phyloP scores from a whole-genome alignment of 2,888 invertebrate genomes.

The Caenorhabditis sp. region DNA sequence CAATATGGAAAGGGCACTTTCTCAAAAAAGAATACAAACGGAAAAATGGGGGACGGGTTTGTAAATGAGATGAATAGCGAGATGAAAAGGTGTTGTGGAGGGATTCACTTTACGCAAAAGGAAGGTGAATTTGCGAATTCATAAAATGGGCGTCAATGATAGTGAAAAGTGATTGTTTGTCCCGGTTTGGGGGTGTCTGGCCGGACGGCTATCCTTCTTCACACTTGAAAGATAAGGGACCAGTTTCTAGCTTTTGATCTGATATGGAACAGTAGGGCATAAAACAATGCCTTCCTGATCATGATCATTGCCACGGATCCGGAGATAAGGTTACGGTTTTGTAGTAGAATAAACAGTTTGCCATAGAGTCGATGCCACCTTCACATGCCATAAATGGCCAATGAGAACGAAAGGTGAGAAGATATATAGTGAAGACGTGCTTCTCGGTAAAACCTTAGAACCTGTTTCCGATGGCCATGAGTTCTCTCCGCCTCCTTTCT shows the following conservation, averaged over 20 bases:
- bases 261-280: constrained; percentile 33
- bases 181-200: constrained; percentile 56
- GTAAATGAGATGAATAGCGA: constrained; percentile 19
- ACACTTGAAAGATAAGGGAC: constrained; percentile 45
- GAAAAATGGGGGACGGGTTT: constrained; percentile 38
- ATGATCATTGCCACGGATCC: neutral
- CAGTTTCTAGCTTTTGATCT: constrained; percentile 50
- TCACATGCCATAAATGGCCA: constrained; percentile 1
- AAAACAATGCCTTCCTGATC: neutral
- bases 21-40: constrained; percentile 33
- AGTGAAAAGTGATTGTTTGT: constrained; percentile 59
- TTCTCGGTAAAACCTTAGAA: constrained; percentile 61
- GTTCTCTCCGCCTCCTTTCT: constrained; percentile 44
- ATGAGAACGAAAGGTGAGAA: constrained; percentile 30
- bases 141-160: constrained; percentile 23
- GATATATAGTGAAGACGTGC: constrained; percentile 22
- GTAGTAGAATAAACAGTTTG: neutral
- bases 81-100: neutral
- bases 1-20: constrained; percentile 8
- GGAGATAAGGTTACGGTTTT: neutral
- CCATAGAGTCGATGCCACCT: neutral
- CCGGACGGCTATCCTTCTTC: constrained; percentile 21
- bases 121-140: constrained; percentile 53
- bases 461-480: constrained; percentile 54
- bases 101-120: constrained; percentile 22